Conservation (phyloP, 2,888 invertebrate species). For the Sympetrum striolatum region DNA sequence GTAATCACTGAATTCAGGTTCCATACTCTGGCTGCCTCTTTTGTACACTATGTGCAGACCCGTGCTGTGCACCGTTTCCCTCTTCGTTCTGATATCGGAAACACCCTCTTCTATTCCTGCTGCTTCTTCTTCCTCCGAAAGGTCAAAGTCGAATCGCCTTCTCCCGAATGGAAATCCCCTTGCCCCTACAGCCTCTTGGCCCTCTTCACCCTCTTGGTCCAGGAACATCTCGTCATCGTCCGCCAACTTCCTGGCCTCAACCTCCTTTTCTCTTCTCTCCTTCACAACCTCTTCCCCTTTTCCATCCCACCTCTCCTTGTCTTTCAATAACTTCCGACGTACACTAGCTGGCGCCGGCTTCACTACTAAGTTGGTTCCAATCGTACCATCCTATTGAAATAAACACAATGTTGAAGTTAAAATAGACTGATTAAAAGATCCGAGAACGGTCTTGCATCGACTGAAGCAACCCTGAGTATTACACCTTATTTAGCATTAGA, state of each 20-base stretch:
- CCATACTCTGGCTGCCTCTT: conserved; percentile 63
- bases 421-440: too few relatives aligned
- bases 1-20: conserved; percentile 79
- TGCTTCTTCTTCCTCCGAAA: conserved; percentile 50
- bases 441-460: too few relatives aligned
- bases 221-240: conserved; percentile 77
- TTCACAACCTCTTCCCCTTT: conserved; percentile 65
- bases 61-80: conserved; percentile 61
- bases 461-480: too few relatives aligned
- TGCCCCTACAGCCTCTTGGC: conserved; percentile 51
- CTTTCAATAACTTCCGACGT: conserved; percentile 53
- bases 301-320: conserved; percentile 45
- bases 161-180: conserved; percentile 49
- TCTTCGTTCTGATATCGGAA: conserved; percentile 45
- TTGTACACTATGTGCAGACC: conserved; percentile 82
- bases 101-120: neutral
- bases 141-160: conserved; percentile 8
- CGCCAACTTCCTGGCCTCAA: conserved; percentile 52
- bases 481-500: too few relatives aligned
- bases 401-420: too few relatives aligned
- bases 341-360: conserved; percentile 82
- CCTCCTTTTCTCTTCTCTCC: conserved; percentile 50
- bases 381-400: conserved; percentile 81
- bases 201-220: conserved; percentile 65
- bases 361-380: conserved; percentile 87